Evolutionary conservation across 2,888 invertebrate species (phyloP).

Genomic region (Pinctada fucata): DNA sequence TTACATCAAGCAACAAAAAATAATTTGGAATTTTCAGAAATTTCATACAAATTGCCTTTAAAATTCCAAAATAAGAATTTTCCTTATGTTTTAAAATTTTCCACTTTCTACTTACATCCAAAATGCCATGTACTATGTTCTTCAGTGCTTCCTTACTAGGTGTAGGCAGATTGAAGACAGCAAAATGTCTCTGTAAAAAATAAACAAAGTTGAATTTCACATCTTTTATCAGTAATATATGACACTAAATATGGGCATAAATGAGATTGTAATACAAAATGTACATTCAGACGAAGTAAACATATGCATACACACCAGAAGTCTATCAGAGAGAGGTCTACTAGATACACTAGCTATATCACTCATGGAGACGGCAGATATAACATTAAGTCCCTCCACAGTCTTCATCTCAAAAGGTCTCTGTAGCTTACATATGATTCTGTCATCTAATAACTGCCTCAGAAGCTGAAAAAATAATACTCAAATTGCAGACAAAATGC

Average conservation of each 20-base stretch:
- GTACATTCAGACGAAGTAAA: neutral
- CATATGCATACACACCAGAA: conserved; percentile 66
- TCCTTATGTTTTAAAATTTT: too few species aligned
- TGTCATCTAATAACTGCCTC: conserved; percentile 73
- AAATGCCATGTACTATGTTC: conserved; percentile 72
- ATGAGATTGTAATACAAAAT: neutral
- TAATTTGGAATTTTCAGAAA: neutral
- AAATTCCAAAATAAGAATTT: neutral
- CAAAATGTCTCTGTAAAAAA: conserved; percentile 75
- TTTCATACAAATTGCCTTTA: neutral
- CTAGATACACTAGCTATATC: conserved; percentile 67
- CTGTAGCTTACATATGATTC: conserved; percentile 72
- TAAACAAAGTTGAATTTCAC: neutral
- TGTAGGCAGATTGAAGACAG: conserved; percentile 72
- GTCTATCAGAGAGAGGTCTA: conserved; percentile 64
- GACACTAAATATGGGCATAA: neutral
- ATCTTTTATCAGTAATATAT: neutral
- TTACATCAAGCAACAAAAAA: too few species aligned
- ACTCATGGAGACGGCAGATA: conserved; percentile 72
- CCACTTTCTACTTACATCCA: conserved; percentile 67
- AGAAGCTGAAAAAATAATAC: conserved; percentile 61
- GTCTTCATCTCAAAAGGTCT: conserved; percentile 76
- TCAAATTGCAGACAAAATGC: neutral
- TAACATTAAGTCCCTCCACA: conserved; percentile 73
- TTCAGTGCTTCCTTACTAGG: conserved; percentile 71